Percentiles rank a stretch among this genome's conserved stretches.
phyloP scores from a whole-genome alignment of 2,113 vertebrate species.

The Bubo bubo region DNA sequence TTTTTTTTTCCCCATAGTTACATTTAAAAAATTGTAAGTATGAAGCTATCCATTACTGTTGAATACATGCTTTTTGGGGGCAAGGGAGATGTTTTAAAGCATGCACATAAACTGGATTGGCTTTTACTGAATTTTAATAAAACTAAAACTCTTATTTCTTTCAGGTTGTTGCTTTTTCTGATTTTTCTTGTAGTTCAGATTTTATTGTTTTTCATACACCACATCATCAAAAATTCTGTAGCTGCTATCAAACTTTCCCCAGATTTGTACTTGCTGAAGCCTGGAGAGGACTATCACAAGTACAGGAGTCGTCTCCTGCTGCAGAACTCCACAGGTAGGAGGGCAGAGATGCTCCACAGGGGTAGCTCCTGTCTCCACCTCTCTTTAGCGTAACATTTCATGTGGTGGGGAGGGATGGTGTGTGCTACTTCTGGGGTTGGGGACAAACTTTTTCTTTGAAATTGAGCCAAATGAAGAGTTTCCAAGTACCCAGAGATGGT shows the following conservation, averaged over 20 bases:
- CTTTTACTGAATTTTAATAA: neutral
- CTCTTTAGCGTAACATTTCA: rapidly evolving
- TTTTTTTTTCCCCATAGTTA: neutral
- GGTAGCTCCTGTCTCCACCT: neutral
- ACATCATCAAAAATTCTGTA: constrained; percentile 87
- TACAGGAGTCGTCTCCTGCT: constrained; percentile 88
- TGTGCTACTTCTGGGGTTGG: neutral
- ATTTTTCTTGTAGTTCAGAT: constrained; percentile 86
- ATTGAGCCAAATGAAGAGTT: neutral
- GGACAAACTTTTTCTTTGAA: neutral
- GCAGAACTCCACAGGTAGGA: constrained; percentile 90
- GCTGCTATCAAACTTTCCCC: constrained; percentile 84
- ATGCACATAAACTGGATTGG: neutral
- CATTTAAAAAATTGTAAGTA: rapidly evolving
- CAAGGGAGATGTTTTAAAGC: neutral
- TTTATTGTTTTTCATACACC: constrained; percentile 85
- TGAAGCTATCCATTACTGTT: neutral
- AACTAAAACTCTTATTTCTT: constrained; percentile 4
- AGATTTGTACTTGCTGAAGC: constrained; percentile 86
- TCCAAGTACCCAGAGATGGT: neutral
- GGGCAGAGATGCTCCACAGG: neutral
- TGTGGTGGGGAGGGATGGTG: neutral
- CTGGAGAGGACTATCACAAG: constrained; percentile 77
- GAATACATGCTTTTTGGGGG: neutral
- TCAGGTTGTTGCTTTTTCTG: constrained; percentile 87